Base-by-base conservation (phyloP, 2,888 invertebrate species). In the Zaprionus lineosus region DNA sequence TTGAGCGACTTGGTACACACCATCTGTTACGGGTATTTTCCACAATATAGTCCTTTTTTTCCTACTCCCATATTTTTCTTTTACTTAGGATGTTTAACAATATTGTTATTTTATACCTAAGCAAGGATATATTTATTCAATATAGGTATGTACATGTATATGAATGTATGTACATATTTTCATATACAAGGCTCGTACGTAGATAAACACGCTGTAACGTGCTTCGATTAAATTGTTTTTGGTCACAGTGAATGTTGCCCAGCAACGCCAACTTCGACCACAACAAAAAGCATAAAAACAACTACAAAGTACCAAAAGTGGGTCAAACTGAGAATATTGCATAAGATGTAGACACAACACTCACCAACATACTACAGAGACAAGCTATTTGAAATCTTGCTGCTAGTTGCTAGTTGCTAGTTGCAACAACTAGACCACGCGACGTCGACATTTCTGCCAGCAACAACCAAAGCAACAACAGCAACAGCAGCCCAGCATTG, bases 271-370 rank as follows among this genome's bases (percentile, higher is more conserved):
- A 52, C 56, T 58, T 41, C 43, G 59, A 70, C 66, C 75, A 66
- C 76, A 68, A 60, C 60, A 83, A 83, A 69, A 63, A 73, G 40
- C 41, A 44, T 31, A 73, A 75, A 59, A 63, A 51, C 65, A 41
- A 55, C 66, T 59, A n/a, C n/a, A n/a, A n/a, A 67, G 46, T 43
- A 55, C 51, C 37, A 67, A 83, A 81, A 81, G 84, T 81, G 55
- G 86, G 81, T 84, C 81, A 81, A 79, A 74, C 81, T 64, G 81
- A 85, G 86, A 83, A 85, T 81, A 84, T 81, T 79, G 78, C 78
- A 79, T 79, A 79, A 79, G 74, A 75, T 55, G 61, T 67, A 64
- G 71, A 70, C 70, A 62, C 77, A 58, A 62, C 77, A 76, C 82
- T 81, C 77, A 64, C 74, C 66, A 61, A 39, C 48, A 55, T 56